These are phyloP conservation scores for Augiades crinisus DNA, from an alignment of 2,888 invertebrate species.

Conservation along the genomic window DNA sequence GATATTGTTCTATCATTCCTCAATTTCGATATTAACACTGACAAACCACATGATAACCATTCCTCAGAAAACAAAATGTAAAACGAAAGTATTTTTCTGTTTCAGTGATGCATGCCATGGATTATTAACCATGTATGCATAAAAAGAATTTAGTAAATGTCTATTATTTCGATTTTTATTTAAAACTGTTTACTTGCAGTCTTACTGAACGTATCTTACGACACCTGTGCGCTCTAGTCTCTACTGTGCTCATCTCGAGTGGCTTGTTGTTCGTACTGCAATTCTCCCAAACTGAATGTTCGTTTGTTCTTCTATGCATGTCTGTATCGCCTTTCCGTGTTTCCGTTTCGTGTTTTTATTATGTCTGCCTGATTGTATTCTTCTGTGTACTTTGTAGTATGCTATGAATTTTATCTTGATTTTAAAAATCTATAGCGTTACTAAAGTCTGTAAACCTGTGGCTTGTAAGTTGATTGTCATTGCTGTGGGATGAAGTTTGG, in stretches of 20 bases:
- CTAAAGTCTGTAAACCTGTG: no score
- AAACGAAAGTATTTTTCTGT: slow-evolving; percentile 15
- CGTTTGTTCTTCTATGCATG: slow-evolving; percentile 1
- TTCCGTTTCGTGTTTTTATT: background rate
- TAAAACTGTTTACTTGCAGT: background rate
- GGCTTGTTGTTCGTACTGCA: slow-evolving; percentile 12
- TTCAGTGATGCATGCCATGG: slow-evolving; percentile 20
- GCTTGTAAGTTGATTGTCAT: background rate
- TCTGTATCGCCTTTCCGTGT: slow-evolving; percentile 2
- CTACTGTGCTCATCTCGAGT: slow-evolving; percentile 3
- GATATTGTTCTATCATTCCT: slow-evolving; percentile 1
- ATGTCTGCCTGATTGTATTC: slow-evolving; percentile 2
- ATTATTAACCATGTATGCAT: slow-evolving; percentile 18
- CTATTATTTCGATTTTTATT: slow-evolving; percentile 5
- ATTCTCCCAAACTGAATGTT: background rate
- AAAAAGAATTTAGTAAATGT: slow-evolving; percentile 16
- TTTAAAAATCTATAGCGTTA: no score
- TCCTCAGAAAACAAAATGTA: slow-evolving; percentile 11
- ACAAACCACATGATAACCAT: background rate
- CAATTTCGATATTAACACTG: background rate
- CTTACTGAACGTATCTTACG: background rate
- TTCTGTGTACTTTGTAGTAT: background rate
- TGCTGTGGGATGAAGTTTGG: background rate
- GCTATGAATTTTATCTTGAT: background rate
- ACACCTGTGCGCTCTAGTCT: background rate